These are phyloP conservation scores for Drosophila antonietae DNA, from an alignment of 2,888 invertebrate genomes.

Conservation along the genomic window DNA sequence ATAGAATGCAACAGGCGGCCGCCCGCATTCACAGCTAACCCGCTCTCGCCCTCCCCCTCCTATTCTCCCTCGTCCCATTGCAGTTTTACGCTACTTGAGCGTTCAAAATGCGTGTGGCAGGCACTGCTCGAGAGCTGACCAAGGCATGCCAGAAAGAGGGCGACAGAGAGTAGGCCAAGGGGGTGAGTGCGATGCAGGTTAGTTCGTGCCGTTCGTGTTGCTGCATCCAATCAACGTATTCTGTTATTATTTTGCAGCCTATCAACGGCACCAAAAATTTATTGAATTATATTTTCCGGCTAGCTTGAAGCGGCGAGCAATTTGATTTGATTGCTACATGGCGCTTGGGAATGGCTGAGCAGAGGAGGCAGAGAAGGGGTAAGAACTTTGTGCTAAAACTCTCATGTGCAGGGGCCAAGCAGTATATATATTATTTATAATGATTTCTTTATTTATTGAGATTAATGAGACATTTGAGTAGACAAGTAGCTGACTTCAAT, in stretches of 20 bases:
- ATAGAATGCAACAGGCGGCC: constrained; percentile 65
- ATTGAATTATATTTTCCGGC: constrained; percentile 70
- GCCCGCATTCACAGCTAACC: constrained; percentile 64
- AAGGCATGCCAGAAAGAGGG: constrained; percentile 5
- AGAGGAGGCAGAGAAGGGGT: neutral
- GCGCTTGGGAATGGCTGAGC: constrained; percentile 21
- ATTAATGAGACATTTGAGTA: constrained; percentile 68
- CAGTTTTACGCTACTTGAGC: constrained; percentile 61
- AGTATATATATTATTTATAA: constrained; percentile 54
- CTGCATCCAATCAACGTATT: constrained; percentile 56
- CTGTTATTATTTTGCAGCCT: constrained; percentile 66
- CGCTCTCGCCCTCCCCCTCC: neutral
- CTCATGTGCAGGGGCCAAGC: neutral
- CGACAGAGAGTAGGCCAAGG: neutral
- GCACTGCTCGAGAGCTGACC: constrained; percentile 42
- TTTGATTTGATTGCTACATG: constrained; percentile 61
- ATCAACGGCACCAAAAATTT: constrained; percentile 58
- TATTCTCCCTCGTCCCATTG: neutral
- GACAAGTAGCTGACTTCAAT: constrained; percentile 31
- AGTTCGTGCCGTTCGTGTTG: constrained; percentile 51
- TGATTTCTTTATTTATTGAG: constrained; percentile 62
- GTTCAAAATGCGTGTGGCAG: constrained; percentile 73
- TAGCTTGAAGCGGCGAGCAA: constrained; percentile 44
- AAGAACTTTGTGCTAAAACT: constrained; percentile 18
- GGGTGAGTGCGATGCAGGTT: neutral